Evolutionary conservation across 2,888 invertebrate genomes (phyloP), one percentile per base, ranked within the genome.

Genomic region (Melipona beecheii): DNA sequence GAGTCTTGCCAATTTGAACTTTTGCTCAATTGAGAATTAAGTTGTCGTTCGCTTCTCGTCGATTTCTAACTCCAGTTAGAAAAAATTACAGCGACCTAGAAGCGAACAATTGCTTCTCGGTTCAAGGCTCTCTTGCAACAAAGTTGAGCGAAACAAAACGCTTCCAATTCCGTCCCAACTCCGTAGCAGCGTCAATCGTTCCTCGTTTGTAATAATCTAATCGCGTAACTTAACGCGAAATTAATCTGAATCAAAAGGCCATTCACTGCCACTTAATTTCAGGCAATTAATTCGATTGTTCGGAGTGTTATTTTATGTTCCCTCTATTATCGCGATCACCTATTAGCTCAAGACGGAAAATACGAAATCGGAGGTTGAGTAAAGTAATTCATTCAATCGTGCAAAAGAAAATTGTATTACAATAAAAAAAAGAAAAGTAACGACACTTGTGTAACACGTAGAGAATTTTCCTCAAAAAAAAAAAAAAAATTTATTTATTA

Each of bases 181-280:
- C 21, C 52, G 56, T 56, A 56, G 24, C 17, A 43, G 31, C n/a
- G 13, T 13, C 11, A 19, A 24, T 6, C 24, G 56, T 11, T n/a
- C 6, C 36, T 36, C 70, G 19, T 71, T 24, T 19, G 36, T 56
- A 54, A 36, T 54, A 71, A 71, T 71, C 70, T 24, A 71, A 71
- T 71, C 56, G 36, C 56, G 70, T n/a, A 70, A 56, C 13, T 36
- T n/a, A 36, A 54, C 17, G 21, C 17, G 56, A 71, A 71, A 71
- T 71, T 43, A 36, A 71, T 36, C 36, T 11, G 56, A 56, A 71
- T 71, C 36, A 71, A 71, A 71, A 56, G 17, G 56, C 24, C 70
- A 43, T 71, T 71, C 24, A 36, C 56, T 43, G 36, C 36, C 31
- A n/a, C 56, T 71, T 36, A 17, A 36, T 71, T 13, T 24, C 36